A percentile compares a stretch with the other conserved stretches of the same genome.
Conservation (phyloP, 2,888 invertebrate species). For the Cephus rjabovi region DNA sequence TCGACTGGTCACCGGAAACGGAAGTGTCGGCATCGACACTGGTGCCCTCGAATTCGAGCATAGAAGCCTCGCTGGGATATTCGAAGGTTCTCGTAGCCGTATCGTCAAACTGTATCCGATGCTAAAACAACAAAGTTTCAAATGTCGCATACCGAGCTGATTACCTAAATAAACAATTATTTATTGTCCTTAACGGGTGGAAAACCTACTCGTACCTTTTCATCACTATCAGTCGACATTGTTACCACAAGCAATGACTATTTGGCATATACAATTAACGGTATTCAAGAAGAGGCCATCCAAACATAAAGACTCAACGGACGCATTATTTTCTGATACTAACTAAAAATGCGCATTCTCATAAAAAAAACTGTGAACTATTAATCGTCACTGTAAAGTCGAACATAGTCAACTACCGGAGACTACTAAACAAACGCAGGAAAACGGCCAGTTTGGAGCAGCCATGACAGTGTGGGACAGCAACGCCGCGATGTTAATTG, state of each 20-base stretch:
- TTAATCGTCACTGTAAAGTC: not conserved
- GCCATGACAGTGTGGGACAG: not conserved
- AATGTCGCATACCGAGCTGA: not conserved
- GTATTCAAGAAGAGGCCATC: not conserved
- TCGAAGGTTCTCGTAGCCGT: slow-evolving; percentile 88
- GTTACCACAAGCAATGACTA: not conserved
- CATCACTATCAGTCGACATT: not conserved
- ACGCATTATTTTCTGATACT: not conserved
- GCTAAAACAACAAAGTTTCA: slow-evolving; percentile 71
- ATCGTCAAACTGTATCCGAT: slow-evolving; percentile 92
- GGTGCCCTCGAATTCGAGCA: slow-evolving; percentile 73
- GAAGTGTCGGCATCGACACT: slow-evolving; percentile 55
- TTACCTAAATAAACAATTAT: slow-evolving; percentile 23
- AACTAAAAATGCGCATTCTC: not conserved
- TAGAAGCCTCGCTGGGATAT: slow-evolving; percentile 91
- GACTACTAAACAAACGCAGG: no score
- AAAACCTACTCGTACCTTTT: not conserved
- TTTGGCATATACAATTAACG: not conserved
- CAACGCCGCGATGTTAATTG: not conserved
- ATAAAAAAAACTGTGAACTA: not conserved
- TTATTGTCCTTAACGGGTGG: not conserved
- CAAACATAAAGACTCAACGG: not conserved
- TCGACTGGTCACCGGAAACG: slow-evolving; percentile 51
- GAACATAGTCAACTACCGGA: not conserved
- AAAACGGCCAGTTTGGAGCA: not conserved